Evolutionary conservation across 1,140 invertebrate genomes (phyloP).

Genomic region (Hypsibius dujardini): DNA sequence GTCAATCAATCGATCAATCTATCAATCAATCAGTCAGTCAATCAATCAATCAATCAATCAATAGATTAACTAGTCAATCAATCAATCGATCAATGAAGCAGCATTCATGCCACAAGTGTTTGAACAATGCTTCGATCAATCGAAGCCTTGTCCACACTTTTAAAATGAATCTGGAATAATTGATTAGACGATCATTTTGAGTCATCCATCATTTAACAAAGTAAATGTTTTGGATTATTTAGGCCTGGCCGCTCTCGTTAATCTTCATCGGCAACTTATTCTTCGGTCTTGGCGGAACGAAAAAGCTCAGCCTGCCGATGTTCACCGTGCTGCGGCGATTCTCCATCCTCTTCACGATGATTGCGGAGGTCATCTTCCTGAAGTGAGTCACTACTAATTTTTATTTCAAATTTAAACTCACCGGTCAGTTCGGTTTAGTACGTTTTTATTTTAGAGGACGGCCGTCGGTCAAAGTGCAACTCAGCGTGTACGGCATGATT

Average conservation of each 20-base stretch:
- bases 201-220: too few relatives aligned
- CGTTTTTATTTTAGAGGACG: slow-evolving; percentile 34
- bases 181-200: too few relatives aligned
- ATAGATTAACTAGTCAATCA: too few relatives aligned
- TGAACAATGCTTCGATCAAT: slow-evolving; percentile 19
- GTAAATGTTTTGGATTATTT: slow-evolving; percentile 26
- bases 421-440: slow-evolving; percentile 17
- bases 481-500: slow-evolving; percentile 92
- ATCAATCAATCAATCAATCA: too few relatives aligned
- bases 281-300: slow-evolving; percentile 85
- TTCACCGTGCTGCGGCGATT: slow-evolving; percentile 88
- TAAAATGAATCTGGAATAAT: too few relatives aligned
- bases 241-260: slow-evolving; percentile 82
- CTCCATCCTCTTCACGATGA: slow-evolving; percentile 94
- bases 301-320: slow-evolving; percentile 90
- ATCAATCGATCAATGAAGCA: too few relatives aligned
- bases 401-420: too few relatives aligned
- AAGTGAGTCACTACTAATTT: slow-evolving; percentile 37
- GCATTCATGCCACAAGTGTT: neutral
- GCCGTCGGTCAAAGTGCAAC: slow-evolving; percentile 39
- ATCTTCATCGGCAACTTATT: slow-evolving; percentile 88
- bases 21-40: too few relatives aligned
- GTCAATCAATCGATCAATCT: too few relatives aligned
- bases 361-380: slow-evolving; percentile 71
- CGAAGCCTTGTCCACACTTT: too few relatives aligned